These are phyloP conservation scores for Valencia hispanica DNA, from an alignment of 2,797 vertebrate genomes.

Conservation along the genomic window DNA sequence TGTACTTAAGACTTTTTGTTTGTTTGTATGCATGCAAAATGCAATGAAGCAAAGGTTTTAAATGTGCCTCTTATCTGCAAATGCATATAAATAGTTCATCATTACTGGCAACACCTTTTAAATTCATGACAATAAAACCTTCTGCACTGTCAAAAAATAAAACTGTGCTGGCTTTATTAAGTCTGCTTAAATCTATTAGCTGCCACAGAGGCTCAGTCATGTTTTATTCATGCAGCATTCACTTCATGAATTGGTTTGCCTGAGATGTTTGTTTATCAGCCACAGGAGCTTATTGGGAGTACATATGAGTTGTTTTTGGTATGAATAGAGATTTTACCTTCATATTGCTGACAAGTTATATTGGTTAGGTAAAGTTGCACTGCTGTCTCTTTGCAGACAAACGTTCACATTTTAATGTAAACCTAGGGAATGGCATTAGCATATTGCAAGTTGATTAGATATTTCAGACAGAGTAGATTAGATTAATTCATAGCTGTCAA, in stretches of 20 bases:
- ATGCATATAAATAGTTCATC: background rate
- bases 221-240: constrained; percentile 64
- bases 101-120: constrained; percentile 17
- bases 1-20: background rate
- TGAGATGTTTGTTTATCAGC: constrained; percentile 44
- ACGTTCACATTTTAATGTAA: constrained; percentile 51
- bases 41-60: background rate
- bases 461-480: constrained; percentile 27
- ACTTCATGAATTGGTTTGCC: constrained; percentile 39
- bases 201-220: constrained; percentile 37
- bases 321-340: constrained; percentile 43
- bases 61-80: background rate
- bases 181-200: constrained; percentile 48
- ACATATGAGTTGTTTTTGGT: constrained; percentile 16
- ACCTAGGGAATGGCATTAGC: constrained; percentile 48
- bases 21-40: background rate
- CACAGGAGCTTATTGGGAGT: constrained; percentile 30
- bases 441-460: constrained; percentile 55
- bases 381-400: constrained; percentile 38
- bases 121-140: constrained; percentile 19
- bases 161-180: constrained; percentile 48
- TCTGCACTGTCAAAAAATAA: constrained; percentile 11
- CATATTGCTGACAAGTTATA: constrained; percentile 9
- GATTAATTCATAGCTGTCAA: constrained; percentile 42
- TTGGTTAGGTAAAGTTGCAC: constrained; percentile 23